Evolutionary conservation across 2,888 invertebrate species (phyloP).

Genomic region (Xylota sylvarum): DNA sequence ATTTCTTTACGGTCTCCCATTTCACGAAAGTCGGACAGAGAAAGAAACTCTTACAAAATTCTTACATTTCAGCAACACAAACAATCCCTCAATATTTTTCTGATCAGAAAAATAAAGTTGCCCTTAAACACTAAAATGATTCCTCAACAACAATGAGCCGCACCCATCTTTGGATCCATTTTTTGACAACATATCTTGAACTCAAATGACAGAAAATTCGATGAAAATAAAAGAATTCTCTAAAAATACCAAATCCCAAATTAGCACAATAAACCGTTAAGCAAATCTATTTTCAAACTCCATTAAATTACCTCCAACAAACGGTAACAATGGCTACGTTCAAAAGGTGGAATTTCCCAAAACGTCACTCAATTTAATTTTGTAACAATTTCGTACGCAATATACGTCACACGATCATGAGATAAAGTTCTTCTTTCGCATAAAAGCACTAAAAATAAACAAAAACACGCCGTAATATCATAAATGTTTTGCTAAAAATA

Average conservation of each 20-base stretch:
- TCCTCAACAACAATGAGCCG: too few relatives aligned
- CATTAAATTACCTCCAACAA: neutral
- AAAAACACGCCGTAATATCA: slow-evolving; percentile 43
- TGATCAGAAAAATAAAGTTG: too few relatives aligned
- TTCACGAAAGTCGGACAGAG: too few relatives aligned
- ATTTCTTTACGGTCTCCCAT: too few relatives aligned
- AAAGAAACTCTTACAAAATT: too few relatives aligned
- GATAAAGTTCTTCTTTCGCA: slow-evolving; percentile 32
- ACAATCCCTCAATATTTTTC: too few relatives aligned
- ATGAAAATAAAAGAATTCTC: neutral
- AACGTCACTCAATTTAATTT: slow-evolving; percentile 43
- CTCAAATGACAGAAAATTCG: too few relatives aligned
- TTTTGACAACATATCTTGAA: too few relatives aligned
- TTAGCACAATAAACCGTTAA: slow-evolving; percentile 19
- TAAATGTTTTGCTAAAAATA: slow-evolving; percentile 55
- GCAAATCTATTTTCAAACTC: neutral
- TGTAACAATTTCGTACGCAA: neutral
- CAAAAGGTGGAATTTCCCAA: neutral
- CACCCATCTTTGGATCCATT: too few relatives aligned
- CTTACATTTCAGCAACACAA: too few relatives aligned
- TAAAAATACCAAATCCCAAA: slow-evolving; percentile 14
- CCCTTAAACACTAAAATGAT: too few relatives aligned
- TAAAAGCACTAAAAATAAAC: slow-evolving; percentile 45
- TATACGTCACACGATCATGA: slow-evolving; percentile 26
- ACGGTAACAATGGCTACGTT: slow-evolving; percentile 6